Percentiles rank a stretch among this genome's conserved stretches.
Conservation (phyloP, 2,797 vertebrate species). For the Nyctibius grandis region DNA sequence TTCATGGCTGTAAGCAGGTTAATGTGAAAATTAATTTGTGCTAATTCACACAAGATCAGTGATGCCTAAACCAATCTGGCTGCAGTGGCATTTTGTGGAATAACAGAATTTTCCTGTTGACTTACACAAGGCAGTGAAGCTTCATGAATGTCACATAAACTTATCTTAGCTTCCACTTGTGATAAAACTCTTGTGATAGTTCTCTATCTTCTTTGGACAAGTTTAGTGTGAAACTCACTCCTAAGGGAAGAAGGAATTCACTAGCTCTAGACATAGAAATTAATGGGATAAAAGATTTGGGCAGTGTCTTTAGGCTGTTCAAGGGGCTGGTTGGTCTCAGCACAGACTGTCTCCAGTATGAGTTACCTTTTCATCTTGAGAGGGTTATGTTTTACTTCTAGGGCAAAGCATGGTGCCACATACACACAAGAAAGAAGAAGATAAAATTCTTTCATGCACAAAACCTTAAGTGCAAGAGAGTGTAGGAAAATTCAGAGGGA, state of each 20-base stretch:
- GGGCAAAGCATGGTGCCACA: neutral
- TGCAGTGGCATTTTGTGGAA: neutral
- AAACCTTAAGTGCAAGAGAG: neutral
- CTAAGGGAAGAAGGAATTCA: neutral
- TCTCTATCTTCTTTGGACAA: neutral
- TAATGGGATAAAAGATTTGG: neutral
- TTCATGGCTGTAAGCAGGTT: slow-evolving; percentile 34
- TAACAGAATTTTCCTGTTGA: neutral
- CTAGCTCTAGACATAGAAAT: neutral
- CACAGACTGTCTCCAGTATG: neutral
- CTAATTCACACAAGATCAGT: slow-evolving; percentile 40
- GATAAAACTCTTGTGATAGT: neutral
- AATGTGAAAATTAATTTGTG: slow-evolving; percentile 55
- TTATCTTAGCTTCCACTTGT: neutral
- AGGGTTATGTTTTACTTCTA: neutral
- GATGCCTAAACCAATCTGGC: neutral
- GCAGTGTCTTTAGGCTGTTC: neutral
- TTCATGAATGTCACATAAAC: neutral
- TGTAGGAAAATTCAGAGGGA: neutral
- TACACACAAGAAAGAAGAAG: neutral
- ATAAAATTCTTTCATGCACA: neutral
- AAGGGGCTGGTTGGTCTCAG: neutral
- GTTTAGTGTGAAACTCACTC: neutral
- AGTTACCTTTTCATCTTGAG: neutral
- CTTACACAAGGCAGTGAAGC: neutral